phyloP scores from a whole-genome alignment of 2,888 invertebrate genomes.

The Ormyrus pomaceus region DNA sequence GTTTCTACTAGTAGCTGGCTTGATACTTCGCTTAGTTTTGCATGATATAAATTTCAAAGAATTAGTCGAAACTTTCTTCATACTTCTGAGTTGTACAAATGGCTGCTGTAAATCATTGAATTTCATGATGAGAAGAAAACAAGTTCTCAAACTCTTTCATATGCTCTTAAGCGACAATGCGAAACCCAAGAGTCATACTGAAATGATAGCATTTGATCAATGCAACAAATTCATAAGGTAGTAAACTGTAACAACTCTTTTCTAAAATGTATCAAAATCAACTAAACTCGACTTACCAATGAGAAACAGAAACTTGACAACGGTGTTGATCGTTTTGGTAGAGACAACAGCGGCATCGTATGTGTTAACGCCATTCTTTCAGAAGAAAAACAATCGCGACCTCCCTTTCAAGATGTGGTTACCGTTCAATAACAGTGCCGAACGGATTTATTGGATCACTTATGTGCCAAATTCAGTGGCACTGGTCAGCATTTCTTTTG shows the following conservation, averaged over 20 bases:
- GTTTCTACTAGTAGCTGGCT: background rate
- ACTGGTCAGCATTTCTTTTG: conserved; percentile 5
- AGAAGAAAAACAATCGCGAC: background rate
- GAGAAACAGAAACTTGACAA: too few species aligned
- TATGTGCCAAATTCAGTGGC: background rate
- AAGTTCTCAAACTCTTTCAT: too few species aligned
- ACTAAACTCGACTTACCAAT: too few species aligned
- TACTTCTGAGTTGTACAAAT: background rate
- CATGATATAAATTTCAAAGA: background rate
- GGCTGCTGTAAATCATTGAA: conserved; percentile 10
- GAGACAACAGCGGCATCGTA: conserved; percentile 27
- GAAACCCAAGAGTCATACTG: too few species aligned
- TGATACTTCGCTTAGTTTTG: background rate
- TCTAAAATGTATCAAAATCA: too few species aligned
- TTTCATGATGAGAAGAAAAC: too few species aligned
- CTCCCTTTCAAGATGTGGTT: conserved; percentile 24
- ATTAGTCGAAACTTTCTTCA: conserved; percentile 16
- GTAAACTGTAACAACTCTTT: too few species aligned
- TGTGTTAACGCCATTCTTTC: conserved; percentile 26
- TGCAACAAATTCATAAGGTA: too few species aligned
- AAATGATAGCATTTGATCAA: too few species aligned
- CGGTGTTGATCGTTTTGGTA: background rate
- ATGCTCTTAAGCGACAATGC: too few species aligned
- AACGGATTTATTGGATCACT: conserved; percentile 15
- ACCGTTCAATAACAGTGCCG: conserved; percentile 2